Percentiles rank a stretch among this genome's conserved stretches.
Evolutionary conservation across 2,797 vertebrate species (phyloP).

Genomic region (Amniataba percoides): DNA sequence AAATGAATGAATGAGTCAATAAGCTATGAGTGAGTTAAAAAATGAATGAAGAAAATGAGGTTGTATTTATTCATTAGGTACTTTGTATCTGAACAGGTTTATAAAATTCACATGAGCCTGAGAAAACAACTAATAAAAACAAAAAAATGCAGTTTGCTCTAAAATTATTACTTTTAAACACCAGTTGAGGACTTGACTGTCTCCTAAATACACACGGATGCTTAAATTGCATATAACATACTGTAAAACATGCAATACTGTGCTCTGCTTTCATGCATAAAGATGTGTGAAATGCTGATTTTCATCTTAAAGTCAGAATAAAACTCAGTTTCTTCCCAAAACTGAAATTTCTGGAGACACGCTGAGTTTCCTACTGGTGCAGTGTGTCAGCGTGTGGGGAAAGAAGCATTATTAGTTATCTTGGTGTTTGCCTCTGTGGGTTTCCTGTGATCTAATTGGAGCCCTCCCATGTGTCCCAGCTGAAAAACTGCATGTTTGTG

Average conservation of each 20-base stretch:
- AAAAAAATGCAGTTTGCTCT: not conserved
- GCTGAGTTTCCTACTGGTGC: constrained; percentile 39
- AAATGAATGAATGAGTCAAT: not conserved
- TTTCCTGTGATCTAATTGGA: constrained; percentile 87
- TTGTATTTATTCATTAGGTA: constrained; percentile 1
- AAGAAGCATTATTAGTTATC: constrained; percentile 80
- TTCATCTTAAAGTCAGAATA: not conserved
- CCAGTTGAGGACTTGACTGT: not conserved
- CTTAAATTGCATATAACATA: not conserved
- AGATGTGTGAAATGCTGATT: not conserved
- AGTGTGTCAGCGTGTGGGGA: constrained; percentile 70
- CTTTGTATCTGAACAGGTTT: not conserved
- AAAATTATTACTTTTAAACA: not conserved
- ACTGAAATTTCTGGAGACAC: constrained; percentile 31
- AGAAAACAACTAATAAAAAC: not conserved
- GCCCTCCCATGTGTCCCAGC: constrained; percentile 80
- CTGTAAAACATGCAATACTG: not conserved
- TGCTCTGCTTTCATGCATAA: not conserved
- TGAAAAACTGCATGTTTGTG: constrained; percentile 82
- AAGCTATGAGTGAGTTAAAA: not conserved
- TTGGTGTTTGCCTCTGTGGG: constrained; percentile 83
- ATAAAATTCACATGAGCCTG: not conserved
- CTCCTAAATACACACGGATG: not conserved
- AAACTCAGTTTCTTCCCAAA: not conserved
- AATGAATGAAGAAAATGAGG: not conserved